These are phyloP conservation scores for Chorisops tibialis DNA, from an alignment of 2,888 invertebrate species.

Conservation along the genomic window DNA sequence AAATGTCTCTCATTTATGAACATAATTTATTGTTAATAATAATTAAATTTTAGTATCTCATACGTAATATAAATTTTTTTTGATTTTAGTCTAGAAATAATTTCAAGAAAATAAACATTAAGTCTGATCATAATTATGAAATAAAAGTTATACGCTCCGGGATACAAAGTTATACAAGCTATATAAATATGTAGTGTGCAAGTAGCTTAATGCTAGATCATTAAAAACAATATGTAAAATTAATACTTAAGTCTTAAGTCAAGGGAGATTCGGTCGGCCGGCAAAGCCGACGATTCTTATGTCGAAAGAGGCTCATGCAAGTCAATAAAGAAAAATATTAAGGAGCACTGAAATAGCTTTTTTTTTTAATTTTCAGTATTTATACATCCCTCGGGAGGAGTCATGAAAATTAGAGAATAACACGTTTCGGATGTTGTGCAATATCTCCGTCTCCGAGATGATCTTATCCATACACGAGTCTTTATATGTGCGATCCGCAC, in stretches of 20 bases:
- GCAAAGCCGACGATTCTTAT: background rate
- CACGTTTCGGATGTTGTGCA: slow-evolving; percentile 28
- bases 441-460: background rate
- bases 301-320: slow-evolving; percentile 11
- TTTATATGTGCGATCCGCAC: too few species aligned
- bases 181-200: background rate
- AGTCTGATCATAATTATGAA: slow-evolving; percentile 24
- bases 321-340: slow-evolving; percentile 23
- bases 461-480: background rate
- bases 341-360: slow-evolving; percentile 8
- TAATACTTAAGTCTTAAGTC: slow-evolving; percentile 25
- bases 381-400: slow-evolving; percentile 16
- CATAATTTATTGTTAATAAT: slow-evolving; percentile 24
- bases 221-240: slow-evolving; percentile 14
- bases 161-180: slow-evolving; percentile 25
- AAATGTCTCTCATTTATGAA: background rate
- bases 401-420: slow-evolving; percentile 6
- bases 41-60: slow-evolving; percentile 22
- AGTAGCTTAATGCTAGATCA: slow-evolving; percentile 7
- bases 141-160: slow-evolving; percentile 14
- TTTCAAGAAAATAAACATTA: slow-evolving; percentile 17
- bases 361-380: slow-evolving; percentile 13
- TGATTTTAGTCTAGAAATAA: slow-evolving; percentile 1
- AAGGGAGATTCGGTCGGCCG: slow-evolving; percentile 26
- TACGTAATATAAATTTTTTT: background rate